phyloP scores from a whole-genome alignment of 2,888 invertebrate genomes.

The Drosophila meridionalis region DNA sequence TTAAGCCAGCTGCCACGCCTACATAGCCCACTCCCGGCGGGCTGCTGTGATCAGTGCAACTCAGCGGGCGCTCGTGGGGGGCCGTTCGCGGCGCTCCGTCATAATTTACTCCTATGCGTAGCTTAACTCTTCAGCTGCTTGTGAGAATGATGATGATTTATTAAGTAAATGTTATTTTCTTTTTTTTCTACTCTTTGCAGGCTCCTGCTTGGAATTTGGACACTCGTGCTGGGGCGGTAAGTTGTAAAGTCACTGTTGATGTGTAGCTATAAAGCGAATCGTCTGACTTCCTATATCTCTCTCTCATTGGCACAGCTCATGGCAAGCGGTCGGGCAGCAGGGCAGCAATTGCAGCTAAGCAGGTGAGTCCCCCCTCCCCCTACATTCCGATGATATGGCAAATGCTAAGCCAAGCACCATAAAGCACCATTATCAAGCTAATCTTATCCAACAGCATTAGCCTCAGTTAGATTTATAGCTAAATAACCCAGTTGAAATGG shows the following conservation, averaged over 20 bases:
- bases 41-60: constrained; percentile 17
- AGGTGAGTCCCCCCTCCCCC: constrained; percentile 43
- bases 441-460: constrained; percentile 27
- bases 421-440: constrained; percentile 33
- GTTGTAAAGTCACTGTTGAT: constrained; percentile 34
- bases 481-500: constrained; percentile 22
- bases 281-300: constrained; percentile 3
- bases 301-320: constrained; percentile 59
- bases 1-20: constrained; percentile 28
- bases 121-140: constrained; percentile 41
- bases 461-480: constrained; percentile 11
- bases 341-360: constrained; percentile 42
- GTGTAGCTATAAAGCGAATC: neutral
- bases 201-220: constrained; percentile 84
- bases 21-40: neutral
- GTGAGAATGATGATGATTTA: constrained; percentile 58
- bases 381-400: neutral
- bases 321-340: constrained; percentile 78
- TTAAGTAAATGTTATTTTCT: constrained; percentile 44
- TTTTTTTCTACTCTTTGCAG: constrained; percentile 49
- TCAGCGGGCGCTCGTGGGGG: constrained; percentile 7
- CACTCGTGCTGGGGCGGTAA: constrained; percentile 85
- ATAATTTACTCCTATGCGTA: constrained; percentile 43
- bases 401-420: constrained; percentile 3
- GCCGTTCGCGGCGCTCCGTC: neutral